phyloP scores from a whole-genome alignment of 2,888 invertebrate species.

The Mesochorus sp. region DNA sequence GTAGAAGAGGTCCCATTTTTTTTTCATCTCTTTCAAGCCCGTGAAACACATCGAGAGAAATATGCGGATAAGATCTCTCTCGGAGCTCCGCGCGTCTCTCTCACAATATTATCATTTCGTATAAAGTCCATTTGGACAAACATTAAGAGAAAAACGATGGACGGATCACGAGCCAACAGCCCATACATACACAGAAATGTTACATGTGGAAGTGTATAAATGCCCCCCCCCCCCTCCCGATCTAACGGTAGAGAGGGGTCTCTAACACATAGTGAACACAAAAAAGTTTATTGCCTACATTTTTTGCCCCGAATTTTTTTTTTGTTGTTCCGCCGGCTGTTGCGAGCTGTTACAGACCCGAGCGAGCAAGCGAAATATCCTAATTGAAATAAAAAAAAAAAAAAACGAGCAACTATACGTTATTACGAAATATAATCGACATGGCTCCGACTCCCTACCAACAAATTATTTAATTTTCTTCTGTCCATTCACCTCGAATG shows the following conservation, averaged over 20 bases:
- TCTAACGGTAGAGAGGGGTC: slow-evolving; percentile 16
- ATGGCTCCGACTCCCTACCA: slow-evolving; percentile 30
- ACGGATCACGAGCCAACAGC: slow-evolving; percentile 3
- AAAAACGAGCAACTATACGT: slow-evolving; percentile 11
- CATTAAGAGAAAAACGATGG: slow-evolving; percentile 29
- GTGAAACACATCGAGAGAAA: slow-evolving; percentile 7
- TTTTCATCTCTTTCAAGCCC: slow-evolving; percentile 7
- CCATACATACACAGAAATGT: neutral
- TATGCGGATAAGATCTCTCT: slow-evolving; percentile 11
- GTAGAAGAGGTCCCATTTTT: slow-evolving; percentile 16
- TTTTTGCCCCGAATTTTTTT: slow-evolving; percentile 16
- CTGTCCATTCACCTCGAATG: neutral
- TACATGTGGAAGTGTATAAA: neutral
- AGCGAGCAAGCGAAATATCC: slow-evolving; percentile 24
- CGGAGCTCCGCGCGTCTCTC: too few species aligned
- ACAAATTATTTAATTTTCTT: slow-evolving; percentile 15
- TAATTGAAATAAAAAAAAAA: slow-evolving; percentile 33
- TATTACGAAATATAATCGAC: slow-evolving; percentile 44
- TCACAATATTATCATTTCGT: slow-evolving; percentile 62
- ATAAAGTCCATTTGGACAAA: slow-evolving; percentile 61
- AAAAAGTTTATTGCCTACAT: slow-evolving; percentile 21
- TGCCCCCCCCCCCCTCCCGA: neutral
- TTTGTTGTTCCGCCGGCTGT: slow-evolving; percentile 7
- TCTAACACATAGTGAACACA: slow-evolving; percentile 5
- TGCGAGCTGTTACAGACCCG: too few species aligned